Percentiles rank a stretch among this genome's conserved stretches.
Evolutionary conservation across 2,888 invertebrate genomes (phyloP).

Genomic region (Itoplectis maculator): DNA sequence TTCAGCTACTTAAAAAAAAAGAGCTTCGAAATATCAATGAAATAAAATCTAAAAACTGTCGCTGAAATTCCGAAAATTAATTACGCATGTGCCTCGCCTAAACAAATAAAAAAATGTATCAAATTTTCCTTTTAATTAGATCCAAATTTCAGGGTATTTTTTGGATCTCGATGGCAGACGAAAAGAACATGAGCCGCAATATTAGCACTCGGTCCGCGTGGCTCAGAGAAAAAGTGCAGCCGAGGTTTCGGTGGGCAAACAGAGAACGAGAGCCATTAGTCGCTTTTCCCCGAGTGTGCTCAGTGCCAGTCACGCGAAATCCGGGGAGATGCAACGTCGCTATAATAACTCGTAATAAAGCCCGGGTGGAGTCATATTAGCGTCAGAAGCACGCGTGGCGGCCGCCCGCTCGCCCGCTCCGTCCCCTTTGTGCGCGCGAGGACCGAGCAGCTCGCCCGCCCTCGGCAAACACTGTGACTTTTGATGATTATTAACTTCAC

Average conservation of each 20-base stretch:
- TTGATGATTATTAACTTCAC: slow-evolving; percentile 85
- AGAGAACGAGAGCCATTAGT: slow-evolving; percentile 7
- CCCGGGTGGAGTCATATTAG: slow-evolving; percentile 84
- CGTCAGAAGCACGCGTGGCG: slow-evolving; percentile 83
- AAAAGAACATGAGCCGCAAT: too few relatives aligned
- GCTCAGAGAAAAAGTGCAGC: not conserved
- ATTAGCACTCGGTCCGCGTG: not conserved
- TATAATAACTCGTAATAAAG: slow-evolving; percentile 84
- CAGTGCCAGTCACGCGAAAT: slow-evolving; percentile 75
- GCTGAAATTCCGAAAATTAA: too few relatives aligned
- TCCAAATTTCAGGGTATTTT: too few relatives aligned
- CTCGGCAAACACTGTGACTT: slow-evolving; percentile 85
- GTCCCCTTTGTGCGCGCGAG: slow-evolving; percentile 80
- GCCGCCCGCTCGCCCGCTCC: slow-evolving; percentile 42
- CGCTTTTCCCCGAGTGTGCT: slow-evolving; percentile 42
- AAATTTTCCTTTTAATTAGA: too few relatives aligned
- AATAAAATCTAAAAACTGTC: not conserved
- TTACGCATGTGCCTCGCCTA: too few relatives aligned
- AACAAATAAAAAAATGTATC: too few relatives aligned
- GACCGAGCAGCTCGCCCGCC: slow-evolving; percentile 80
- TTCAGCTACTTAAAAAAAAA: not conserved
- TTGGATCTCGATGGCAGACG: too few relatives aligned
- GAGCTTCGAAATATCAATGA: not conserved
- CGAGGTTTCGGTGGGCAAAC: slow-evolving; percentile 12
- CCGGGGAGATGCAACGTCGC: slow-evolving; percentile 81